A percentile compares a stretch with the other conserved stretches of the same genome.
Evolutionary conservation across 2,888 invertebrate genomes (phyloP).

Genomic region (Hypena proboscidalis): DNA sequence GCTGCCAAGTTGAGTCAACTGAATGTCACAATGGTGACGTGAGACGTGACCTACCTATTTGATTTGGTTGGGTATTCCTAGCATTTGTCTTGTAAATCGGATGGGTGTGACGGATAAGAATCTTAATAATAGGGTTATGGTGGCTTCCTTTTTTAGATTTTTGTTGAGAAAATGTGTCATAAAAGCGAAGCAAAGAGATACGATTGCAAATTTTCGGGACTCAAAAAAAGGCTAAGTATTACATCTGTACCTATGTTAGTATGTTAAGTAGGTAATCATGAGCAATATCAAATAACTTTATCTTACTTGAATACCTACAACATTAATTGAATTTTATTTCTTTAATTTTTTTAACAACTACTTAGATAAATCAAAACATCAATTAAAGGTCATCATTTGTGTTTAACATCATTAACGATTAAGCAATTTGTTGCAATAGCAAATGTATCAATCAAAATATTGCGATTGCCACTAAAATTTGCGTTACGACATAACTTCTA

Average conservation of each 20-base stretch:
- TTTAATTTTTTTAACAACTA: background rate
- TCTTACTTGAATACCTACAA: no score
- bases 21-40: conserved; percentile 70
- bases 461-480: conserved; percentile 37
- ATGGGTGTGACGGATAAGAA: conserved; percentile 54
- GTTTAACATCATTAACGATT: conserved; percentile 15
- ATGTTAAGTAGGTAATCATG: no score
- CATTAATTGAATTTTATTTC: no score
- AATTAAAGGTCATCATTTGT: background rate
- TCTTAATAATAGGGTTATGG: conserved; percentile 48
- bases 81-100: conserved; percentile 60
- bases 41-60: conserved; percentile 70
- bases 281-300: no score
- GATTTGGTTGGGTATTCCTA: conserved; percentile 57
- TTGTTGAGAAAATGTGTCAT: conserved; percentile 32
- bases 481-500: conserved; percentile 15
- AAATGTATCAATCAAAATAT: conserved; percentile 47
- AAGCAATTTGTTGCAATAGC: conserved; percentile 35
- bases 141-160: conserved; percentile 41
- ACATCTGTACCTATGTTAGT: no score
- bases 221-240: no score
- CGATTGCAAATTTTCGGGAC: no score
- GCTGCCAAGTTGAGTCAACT: conserved; percentile 66
- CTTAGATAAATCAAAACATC: background rate
- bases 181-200: no score